Base-by-base conservation (phyloP, 2,797 vertebrate genomes). In the Acropternis orthonyx region DNA sequence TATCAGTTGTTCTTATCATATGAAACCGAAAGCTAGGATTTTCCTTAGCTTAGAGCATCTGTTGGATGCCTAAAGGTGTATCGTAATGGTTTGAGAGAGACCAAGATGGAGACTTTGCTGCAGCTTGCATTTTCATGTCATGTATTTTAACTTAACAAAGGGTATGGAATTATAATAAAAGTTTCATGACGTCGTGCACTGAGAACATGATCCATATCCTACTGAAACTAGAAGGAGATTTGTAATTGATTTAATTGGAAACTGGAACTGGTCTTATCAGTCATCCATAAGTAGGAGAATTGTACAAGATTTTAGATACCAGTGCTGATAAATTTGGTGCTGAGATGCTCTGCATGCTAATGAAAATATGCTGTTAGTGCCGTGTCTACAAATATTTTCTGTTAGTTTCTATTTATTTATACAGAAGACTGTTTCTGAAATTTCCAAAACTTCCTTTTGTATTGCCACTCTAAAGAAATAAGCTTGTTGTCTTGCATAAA, bases 71-170 rank as follows among this genome's bases (percentile, higher is more conserved):
- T 93, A 63, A 80, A 63, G 48, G 30, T 71, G 37, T 74, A 46
- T 46, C 46, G 66, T 95, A 72, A 93, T 10, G 26, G 59, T 83
- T 73, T 84, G 82, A 74, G n/a, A 79, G 77, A 77, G 65, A 65
- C 32, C 26, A 83, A 76, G 77, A 86, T 22, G 21, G 28, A 93
- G 39, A 71, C 49, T 39, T 92, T 88, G 32, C 37, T 82, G 6
- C 10, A 85, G 27, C 46, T 95, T 95, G 28, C 6, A 8, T 14
- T 80, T 37, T 93, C 92, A 23, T 4, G 67, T 65, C 49, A 46
- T 9, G 63, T 87, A 55, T 71, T 92, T 94, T 94, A 95, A 91
- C 63, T 87, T 85, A 36, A 67, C 48, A 36, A 48, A 89, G 9
- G 8, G 2, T 41, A 37, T 28, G 17, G n/a, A 95, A 92, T 90